Evolutionary conservation across 2,888 invertebrate species (phyloP), one percentile per base, ranked within the genome.

Genomic region (Arge pagana): DNA sequence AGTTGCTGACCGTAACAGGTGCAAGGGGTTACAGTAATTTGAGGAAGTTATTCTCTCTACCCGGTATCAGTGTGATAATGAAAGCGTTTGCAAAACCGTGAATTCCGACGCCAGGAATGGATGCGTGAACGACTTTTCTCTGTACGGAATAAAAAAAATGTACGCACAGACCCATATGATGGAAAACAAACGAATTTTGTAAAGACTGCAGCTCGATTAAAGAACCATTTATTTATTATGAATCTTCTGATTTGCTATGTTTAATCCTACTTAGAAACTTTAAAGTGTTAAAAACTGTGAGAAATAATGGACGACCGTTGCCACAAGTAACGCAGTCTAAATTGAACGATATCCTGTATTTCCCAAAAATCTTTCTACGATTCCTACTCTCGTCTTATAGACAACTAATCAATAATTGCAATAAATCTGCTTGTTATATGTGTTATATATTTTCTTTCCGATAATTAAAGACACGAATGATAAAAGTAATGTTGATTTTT

Each of bases 1-100:
- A 52, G 26, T 37, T 52, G 39, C 39, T 52, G 1, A 48, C 30
- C 28, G 48, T 48, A 30, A 31, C 31, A 7, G 48, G 48, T 5
- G 48, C 39, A 8, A 48, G 31, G 31, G 52, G 52, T 11, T 52
- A 52, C 37, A 48, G 28, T 52, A 52, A 48, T 23, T 39, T 52
- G 31, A 52, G 52, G 24, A 52, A 52, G 26, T 8, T 52, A 2
- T 52, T 52, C 30, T 23, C 45, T 5, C 48, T 52, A 30, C 52
- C 52, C 31, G 33, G 11, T 13, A 33, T 45, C 23, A 45, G 23
- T 4, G 4, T 26, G 4, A 18, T 45, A 24, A 15, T 33, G 6
- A 45, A 45, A 33, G 16, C 15, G 35, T 21, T 23, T 18, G 15
- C 45, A 15, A 45, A 45, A 8, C 21, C 23, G 3, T 45, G 23